phyloP scores from a whole-genome alignment of 2,113 vertebrate species.

The Antennarius striatus region DNA sequence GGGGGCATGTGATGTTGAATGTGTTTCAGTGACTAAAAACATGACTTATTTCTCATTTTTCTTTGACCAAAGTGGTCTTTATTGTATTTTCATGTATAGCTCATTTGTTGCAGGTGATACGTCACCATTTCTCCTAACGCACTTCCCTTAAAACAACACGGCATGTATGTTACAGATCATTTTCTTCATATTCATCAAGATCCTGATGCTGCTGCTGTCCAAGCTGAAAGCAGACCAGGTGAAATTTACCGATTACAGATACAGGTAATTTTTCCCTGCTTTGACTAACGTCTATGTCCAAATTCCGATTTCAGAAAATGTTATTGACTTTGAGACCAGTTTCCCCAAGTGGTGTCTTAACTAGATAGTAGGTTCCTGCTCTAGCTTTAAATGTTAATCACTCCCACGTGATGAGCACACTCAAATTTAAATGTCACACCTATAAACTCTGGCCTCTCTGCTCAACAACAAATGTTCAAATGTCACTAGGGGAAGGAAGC shows the following conservation, averaged over 20 bases:
- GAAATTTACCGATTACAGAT: conserved; percentile 93
- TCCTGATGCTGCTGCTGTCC: conserved; percentile 90
- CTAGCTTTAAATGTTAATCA: conserved; percentile 38
- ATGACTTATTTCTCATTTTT: conserved; percentile 2
- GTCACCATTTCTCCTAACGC: background rate
- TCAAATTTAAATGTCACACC: conserved; percentile 16
- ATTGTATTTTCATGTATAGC: background rate
- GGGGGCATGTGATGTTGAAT: conserved; percentile 43
- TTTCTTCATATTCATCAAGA: conserved; percentile 93
- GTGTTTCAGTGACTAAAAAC: conserved; percentile 7
- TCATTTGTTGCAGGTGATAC: background rate
- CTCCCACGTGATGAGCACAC: background rate
- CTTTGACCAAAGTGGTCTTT: background rate
- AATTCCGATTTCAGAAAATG: background rate
- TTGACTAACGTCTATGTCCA: background rate
- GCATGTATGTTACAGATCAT: conserved; percentile 84
- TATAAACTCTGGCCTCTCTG: background rate
- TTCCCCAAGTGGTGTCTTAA: background rate
- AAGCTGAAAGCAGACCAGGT: conserved; percentile 94
- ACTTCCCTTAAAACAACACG: background rate
- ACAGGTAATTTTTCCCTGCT: conserved; percentile 82
- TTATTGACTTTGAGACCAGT: conserved; percentile 5
- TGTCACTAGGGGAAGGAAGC: background rate
- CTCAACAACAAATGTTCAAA: conserved; percentile 11
- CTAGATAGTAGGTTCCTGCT: background rate